Evolutionary conservation across 2,888 invertebrate species (phyloP).

Genomic region (Plebejus anna): DNA sequence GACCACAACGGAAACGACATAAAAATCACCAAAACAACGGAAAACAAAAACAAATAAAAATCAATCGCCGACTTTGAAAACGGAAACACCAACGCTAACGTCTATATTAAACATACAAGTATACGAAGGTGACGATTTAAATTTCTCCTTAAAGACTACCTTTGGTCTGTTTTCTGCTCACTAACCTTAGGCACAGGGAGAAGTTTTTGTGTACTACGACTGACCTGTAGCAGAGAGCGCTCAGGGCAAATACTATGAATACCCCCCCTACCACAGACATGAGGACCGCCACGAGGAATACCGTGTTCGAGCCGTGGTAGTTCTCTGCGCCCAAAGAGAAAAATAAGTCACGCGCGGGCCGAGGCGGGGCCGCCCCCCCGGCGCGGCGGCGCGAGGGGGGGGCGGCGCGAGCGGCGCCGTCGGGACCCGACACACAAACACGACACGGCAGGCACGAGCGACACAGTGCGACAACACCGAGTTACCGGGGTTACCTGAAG

Average conservation of each 20-base stretch:
- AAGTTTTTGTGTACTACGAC: slow-evolving; percentile 99
- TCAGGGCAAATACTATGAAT: slow-evolving; percentile 98
- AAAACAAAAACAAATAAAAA: slow-evolving; percentile 62
- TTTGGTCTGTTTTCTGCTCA: slow-evolving; percentile 91
- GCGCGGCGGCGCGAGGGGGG: slow-evolving; percentile 42
- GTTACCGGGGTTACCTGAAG: slow-evolving; percentile 89
- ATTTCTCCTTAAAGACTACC: slow-evolving; percentile 82
- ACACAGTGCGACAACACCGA: slow-evolving; percentile 75
- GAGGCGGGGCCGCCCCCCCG: slow-evolving; percentile 45
- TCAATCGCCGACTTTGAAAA: slow-evolving; percentile 73
- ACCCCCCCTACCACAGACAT: slow-evolving; percentile 99
- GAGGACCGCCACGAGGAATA: slow-evolving; percentile 98
- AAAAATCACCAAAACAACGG: slow-evolving; percentile 57
- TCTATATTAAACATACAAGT: slow-evolving; percentile 79
- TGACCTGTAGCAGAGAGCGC: slow-evolving; percentile 99
- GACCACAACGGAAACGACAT: slow-evolving; percentile 73
- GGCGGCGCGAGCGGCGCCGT: slow-evolving; percentile 57
- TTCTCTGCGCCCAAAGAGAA: slow-evolving; percentile 87
- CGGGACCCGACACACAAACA: slow-evolving; percentile 47
- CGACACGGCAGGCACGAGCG: slow-evolving; percentile 67
- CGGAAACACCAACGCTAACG: slow-evolving; percentile 78
- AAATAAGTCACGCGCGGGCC: slow-evolving; percentile 53
- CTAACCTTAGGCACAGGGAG: slow-evolving; percentile 99
- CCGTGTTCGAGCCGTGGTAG: slow-evolving; percentile 98
- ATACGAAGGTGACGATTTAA: slow-evolving; percentile 80